Evolutionary conservation across 2,113 vertebrate species (phyloP), one percentile per base, ranked within the genome.

Genomic region (Theristicus caerulescens): DNA sequence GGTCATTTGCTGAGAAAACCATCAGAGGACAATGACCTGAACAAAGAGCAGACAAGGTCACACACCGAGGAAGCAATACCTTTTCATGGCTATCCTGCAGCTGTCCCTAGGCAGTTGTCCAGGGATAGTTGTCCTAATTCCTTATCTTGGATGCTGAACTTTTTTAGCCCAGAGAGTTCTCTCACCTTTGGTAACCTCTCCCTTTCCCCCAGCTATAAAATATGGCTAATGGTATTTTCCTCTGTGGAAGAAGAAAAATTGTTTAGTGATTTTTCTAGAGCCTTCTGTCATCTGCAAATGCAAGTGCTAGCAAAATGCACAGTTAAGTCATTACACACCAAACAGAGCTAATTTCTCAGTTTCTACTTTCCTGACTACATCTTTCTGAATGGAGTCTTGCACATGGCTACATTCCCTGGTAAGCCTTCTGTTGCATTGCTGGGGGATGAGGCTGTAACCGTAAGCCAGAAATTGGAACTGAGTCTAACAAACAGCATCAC

Each of bases 61-160:
- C 52, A 42, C 34, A 67, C 7, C 2, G 0, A 69, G 44, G 77
- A 93, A 94, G 54, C 77, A 74, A 1, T 55, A 92, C 42, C 70
- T 95, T 94, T 72, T 80, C 64, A 70, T 27, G 20, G 65, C 57
- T 74, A 40, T 58, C 55, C 69, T 86, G 81, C 76, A 91, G 88
- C 67, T 94, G 93, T 91, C 86, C 64, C 40, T 36, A 86, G 79
- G 79, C 93, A 86, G 62, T 80, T 89, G 91, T 71, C 80, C 77
- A 87, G 73, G 65, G 65, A 69, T 49, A 61, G 31, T n/a, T 85
- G 49, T 82, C 78, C 78, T 90, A 76, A 85, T 79, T 87, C 58
- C 58, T 85, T 70, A 85, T 72, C 70, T 70, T 76, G 74, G 84
- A 80, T 42, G 38, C 52, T 61, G 46, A 93, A 81, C 27, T 32